These are phyloP conservation scores for Zaprionus obscuricornis DNA, from an alignment of 2,888 invertebrate species.

Conservation along the genomic window DNA sequence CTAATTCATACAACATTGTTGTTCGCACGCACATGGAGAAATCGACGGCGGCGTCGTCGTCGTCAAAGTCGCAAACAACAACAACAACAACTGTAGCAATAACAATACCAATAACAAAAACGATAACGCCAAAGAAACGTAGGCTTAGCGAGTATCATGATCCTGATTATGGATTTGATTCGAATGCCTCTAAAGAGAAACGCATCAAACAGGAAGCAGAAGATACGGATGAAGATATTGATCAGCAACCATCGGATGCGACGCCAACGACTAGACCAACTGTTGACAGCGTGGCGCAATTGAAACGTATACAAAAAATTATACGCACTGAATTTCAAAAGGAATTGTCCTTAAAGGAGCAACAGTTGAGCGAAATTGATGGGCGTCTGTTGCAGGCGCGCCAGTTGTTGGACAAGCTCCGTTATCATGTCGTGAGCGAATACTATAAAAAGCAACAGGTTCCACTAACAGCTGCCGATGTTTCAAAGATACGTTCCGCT, in stretches of 20 bases:
- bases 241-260: background rate
- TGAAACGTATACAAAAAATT: slow-evolving; percentile 84
- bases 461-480: slow-evolving; percentile 80
- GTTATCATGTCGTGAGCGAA: slow-evolving; percentile 86
- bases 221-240: slow-evolving; percentile 38
- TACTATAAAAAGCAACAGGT: slow-evolving; percentile 86
- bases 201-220: slow-evolving; percentile 23
- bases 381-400: slow-evolving; percentile 86
- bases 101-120: slow-evolving; percentile 41
- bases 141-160: slow-evolving; percentile 85
- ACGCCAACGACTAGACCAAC: slow-evolving; percentile 76
- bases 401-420: slow-evolving; percentile 85
- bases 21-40: slow-evolving; percentile 64
- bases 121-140: slow-evolving; percentile 75
- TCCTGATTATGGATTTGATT: slow-evolving; percentile 84
- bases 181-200: background rate
- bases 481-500: slow-evolving; percentile 73
- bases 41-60: slow-evolving; percentile 39
- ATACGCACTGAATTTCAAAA: slow-evolving; percentile 89
- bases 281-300: slow-evolving; percentile 35
- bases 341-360: slow-evolving; percentile 88
- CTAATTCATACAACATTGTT: slow-evolving; percentile 14
- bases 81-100: no score
- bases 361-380: slow-evolving; percentile 89
- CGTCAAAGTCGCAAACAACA: no score